A percentile compares a stretch with the other conserved stretches of the same genome.
Conservation (phyloP, 1,140 invertebrate genomes). For the Lanistes nyassanus region DNA sequence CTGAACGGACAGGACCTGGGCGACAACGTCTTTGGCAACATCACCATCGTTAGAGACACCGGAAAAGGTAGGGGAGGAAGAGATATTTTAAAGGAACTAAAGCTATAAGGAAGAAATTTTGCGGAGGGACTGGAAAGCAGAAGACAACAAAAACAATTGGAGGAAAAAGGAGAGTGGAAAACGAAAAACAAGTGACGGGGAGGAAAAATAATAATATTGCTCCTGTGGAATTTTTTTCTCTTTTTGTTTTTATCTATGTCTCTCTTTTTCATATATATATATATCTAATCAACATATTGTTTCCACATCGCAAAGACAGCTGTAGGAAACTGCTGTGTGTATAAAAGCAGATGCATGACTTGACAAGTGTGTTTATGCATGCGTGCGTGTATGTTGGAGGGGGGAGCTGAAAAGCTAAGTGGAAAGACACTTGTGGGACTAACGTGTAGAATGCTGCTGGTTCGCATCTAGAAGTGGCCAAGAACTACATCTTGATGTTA, state of each 20-base stretch:
- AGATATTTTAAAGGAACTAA: no score
- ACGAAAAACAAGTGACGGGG: background rate
- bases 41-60: no score
- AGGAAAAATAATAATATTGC: background rate
- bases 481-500: no score
- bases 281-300: no score
- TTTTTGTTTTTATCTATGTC: background rate
- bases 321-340: no score
- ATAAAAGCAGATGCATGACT: background rate
- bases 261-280: background rate
- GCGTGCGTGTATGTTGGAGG: background rate
- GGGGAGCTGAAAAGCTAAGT: no score
- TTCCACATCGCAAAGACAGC: no score
- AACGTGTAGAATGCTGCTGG: no score
- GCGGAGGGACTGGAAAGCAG: background rate
- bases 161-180: background rate
- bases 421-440: no score
- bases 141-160: background rate
- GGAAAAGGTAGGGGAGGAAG: no score
- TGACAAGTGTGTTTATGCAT: background rate
- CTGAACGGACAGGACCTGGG: conserved; percentile 13
- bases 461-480: no score
- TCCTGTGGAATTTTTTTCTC: background rate
- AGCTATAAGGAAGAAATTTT: background rate
- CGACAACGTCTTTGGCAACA: background rate